Conservation (phyloP, 2,113 vertebrate genomes). For the Chinchilla lanigera region DNA sequence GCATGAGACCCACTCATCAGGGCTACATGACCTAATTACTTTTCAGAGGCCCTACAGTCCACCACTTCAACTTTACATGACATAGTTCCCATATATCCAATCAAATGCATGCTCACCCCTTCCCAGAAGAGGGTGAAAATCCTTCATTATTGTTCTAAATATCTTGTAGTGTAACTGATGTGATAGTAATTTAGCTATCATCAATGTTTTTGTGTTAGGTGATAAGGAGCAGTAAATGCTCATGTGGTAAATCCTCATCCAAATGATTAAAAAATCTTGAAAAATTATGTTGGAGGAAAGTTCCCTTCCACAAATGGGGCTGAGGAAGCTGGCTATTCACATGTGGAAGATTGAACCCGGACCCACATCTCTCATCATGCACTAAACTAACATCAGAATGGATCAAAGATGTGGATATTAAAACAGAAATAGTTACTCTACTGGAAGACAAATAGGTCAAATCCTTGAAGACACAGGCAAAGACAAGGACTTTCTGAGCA, state of each 20-base stretch:
- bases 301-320: too few species aligned
- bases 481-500: too few species aligned
- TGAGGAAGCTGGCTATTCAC: too few species aligned
- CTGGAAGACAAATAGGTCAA: too few species aligned
- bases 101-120: neutral
- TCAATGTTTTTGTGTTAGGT: neutral
- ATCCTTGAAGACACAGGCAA: too few species aligned
- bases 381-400: too few species aligned
- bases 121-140: neutral
- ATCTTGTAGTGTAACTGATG: neutral
- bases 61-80: neutral
- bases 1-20: too few species aligned
- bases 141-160: neutral
- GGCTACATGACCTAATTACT: neutral
- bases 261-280: neutral
- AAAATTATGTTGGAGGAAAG: too few species aligned
- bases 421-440: too few species aligned
- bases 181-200: neutral
- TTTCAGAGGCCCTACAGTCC: neutral
- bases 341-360: too few species aligned
- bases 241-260: neutral
- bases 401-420: too few species aligned
- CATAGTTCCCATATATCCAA: neutral
- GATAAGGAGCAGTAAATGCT: neutral
- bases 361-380: too few species aligned